Evolutionary conservation across 1,140 invertebrate genomes (phyloP), one percentile per base, ranked within the genome.

Genomic region (Sitodiplosis mosellana): DNA sequence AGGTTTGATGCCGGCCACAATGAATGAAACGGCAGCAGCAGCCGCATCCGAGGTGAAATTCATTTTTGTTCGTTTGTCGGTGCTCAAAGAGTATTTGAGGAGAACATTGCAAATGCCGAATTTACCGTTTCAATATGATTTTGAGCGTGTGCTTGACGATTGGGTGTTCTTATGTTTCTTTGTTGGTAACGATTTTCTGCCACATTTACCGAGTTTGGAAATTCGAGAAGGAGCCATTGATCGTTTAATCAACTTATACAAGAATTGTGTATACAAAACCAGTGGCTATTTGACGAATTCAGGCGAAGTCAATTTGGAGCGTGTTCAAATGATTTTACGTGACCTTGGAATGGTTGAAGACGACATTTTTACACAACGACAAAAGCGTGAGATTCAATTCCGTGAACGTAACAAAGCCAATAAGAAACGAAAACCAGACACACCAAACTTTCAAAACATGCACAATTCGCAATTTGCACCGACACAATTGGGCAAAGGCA

Each of bases 81-180:
- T 99, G 10, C 71, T 99, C 10, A 67, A 93, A 36, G 95, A 99
- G 69, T 99, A 99, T 70, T 67, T 99, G 41, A 85, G 89, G 60
- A 78, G 76, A 65, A 94, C 96, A 54, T 69, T 99, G 33, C 64
- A 73, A 47, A 96, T 99, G 87, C 85, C 85, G 0, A 88, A 89
- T 67, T 70, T 99, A 14, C 91, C 93, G 1, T 98, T 98, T 62
- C 67, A 76, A 21, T 90, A 87, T 61, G 82, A 87, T 55, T 88
- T 90, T 60, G 87, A 96, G 59, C 68, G 90, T 50, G 89, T 79
- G 2, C 61, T 96, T 2, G 96, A 99, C 66, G 96, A 99, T 69
- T 99, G 95, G 94, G 94, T 99, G 1, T 98, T 99, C 63, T 97
- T 99, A 91, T 99, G 96, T 68, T 99, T 99, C 69, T 99, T 99